A percentile compares a stretch with the other conserved stretches of the same genome.
Evolutionary conservation across 2,797 vertebrate species (phyloP).

Genomic region (Acipenser ruthenus): DNA sequence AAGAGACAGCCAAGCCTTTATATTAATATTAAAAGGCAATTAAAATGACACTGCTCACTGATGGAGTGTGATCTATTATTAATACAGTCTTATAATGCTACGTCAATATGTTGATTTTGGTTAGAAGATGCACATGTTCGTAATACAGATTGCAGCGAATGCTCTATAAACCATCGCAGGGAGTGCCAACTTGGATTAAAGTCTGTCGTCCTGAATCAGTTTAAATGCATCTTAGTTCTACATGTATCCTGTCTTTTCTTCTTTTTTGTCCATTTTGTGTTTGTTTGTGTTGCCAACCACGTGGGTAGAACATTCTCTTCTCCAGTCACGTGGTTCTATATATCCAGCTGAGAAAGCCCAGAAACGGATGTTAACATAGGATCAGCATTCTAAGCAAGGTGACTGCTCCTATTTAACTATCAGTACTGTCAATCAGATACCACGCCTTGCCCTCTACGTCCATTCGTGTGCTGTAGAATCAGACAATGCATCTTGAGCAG

Average conservation of each 20-base stretch:
- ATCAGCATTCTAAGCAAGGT: too few relatives aligned
- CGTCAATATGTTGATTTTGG: constrained; percentile 1
- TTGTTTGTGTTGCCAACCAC: too few relatives aligned
- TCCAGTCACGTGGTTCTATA: not conserved
- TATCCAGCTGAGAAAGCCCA: too few relatives aligned
- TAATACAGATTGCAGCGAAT: not conserved
- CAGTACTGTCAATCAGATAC: too few relatives aligned
- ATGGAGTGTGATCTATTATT: constrained; percentile 4
- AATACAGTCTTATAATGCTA: not conserved
- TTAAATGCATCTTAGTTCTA: not conserved
- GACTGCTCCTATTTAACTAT: too few relatives aligned
- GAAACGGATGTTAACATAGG: too few relatives aligned
- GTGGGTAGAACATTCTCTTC: not conserved
- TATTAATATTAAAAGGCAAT: constrained; percentile 5
- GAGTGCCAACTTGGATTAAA: not conserved
- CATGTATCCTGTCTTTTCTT: not conserved
- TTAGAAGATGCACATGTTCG: not conserved
- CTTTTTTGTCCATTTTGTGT: not conserved
- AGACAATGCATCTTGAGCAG: too few relatives aligned
- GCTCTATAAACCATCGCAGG: not conserved
- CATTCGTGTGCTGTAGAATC: too few relatives aligned
- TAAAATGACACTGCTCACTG: not conserved
- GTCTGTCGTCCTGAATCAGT: not conserved
- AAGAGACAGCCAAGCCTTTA: not conserved
- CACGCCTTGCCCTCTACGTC: too few relatives aligned